These are phyloP conservation scores for Torymus aiolomorphi DNA, from an alignment of 2,888 invertebrate species.

Conservation along the genomic window DNA sequence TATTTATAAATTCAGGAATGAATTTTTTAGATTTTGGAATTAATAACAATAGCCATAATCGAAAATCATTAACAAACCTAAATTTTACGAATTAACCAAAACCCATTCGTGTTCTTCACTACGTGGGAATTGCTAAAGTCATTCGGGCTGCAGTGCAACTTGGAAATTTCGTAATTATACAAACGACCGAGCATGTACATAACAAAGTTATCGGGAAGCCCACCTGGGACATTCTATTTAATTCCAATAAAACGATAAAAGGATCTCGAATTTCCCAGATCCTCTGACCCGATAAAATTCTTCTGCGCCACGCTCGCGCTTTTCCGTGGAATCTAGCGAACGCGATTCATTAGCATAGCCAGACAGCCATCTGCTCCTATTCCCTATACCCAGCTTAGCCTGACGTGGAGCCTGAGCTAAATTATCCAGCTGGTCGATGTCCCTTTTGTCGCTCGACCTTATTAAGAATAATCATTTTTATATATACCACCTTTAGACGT, in stretches of 20 bases:
- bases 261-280: slow-evolving; percentile 12
- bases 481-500: too few relatives aligned
- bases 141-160: too few relatives aligned
- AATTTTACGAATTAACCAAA: too few relatives aligned
- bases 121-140: too few relatives aligned
- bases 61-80: too few relatives aligned
- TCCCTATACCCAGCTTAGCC: neutral
- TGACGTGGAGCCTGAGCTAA: neutral
- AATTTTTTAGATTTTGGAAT: too few relatives aligned
- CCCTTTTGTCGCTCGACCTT: neutral
- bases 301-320: too few relatives aligned
- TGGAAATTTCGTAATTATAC: neutral
- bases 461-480: too few relatives aligned
- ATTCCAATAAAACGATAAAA: slow-evolving; percentile 28
- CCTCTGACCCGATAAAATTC: slow-evolving; percentile 29
- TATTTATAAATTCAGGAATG: too few relatives aligned
- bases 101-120: too few relatives aligned
- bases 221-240: slow-evolving; percentile 13
- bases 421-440: slow-evolving; percentile 12
- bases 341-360: slow-evolving; percentile 38
- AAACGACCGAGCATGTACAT: neutral
- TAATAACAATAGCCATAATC: too few relatives aligned
- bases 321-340: slow-evolving; percentile 4
- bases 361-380: slow-evolving; percentile 8
- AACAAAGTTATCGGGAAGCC: neutral